Percentiles rank a stretch among this genome's conserved stretches.
These are phyloP conservation scores for Peromyscus polionotus DNA, from an alignment of 2,113 vertebrate species.

Conservation along the genomic window DNA sequence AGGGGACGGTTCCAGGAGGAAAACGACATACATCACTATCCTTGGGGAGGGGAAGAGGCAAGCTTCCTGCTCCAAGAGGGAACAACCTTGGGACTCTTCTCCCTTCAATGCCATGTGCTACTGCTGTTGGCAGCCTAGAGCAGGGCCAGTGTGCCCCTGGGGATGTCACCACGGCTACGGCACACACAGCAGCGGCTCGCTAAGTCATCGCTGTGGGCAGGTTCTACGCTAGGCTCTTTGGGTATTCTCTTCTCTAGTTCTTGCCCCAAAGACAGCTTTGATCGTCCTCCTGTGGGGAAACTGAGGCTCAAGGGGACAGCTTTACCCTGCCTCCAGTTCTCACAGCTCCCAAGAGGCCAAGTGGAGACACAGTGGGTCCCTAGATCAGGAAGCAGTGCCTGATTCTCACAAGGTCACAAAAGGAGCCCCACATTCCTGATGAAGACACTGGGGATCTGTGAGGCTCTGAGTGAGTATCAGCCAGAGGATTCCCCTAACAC, in stretches of 20 bases:
- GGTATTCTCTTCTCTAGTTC: neutral
- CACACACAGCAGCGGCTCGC: accelerated
- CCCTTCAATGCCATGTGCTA: accelerated
- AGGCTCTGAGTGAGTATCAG: neutral
- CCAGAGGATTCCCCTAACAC: neutral
- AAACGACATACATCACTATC: neutral
- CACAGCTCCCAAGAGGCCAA: accelerated
- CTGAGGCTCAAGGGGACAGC: neutral
- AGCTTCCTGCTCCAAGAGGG: constrained; percentile 60
- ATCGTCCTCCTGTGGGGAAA: neutral
- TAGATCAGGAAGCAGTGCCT: accelerated
- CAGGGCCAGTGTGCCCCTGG: neutral
- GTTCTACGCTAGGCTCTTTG: neutral
- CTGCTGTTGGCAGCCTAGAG: neutral
- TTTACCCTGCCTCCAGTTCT: too few relatives aligned
- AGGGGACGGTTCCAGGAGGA: neutral
- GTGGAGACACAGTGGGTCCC: neutral
- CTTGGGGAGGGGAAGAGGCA: accelerated
- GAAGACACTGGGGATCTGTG: constrained; percentile 1
- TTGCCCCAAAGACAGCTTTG: accelerated
- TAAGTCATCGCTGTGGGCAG: accelerated
- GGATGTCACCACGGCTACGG: accelerated
- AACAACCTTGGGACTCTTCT: neutral
- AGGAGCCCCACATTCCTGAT: neutral
- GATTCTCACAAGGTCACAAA: too few relatives aligned